Percentiles rank a stretch among this genome's conserved stretches.
Evolutionary conservation across 2,113 vertebrate genomes (phyloP).

Genomic region (Eolophus roseicapilla): DNA sequence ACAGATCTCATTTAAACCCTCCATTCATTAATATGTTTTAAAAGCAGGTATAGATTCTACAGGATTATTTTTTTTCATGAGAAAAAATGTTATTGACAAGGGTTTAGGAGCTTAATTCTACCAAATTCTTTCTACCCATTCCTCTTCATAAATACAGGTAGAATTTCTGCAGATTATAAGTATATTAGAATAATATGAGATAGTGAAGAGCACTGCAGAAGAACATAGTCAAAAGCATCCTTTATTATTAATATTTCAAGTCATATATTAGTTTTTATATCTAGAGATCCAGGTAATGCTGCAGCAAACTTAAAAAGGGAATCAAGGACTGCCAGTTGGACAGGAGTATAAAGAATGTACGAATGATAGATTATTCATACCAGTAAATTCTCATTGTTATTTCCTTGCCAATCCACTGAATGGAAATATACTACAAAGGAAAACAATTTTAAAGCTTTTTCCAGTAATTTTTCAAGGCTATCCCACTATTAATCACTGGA

Average conservation of each 20-base stretch:
- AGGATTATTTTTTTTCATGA: neutral
- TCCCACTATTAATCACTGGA: neutral
- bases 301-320: neutral
- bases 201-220: neutral
- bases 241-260: neutral
- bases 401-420: constrained; percentile 48
- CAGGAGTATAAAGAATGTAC: neutral
- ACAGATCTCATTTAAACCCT: neutral
- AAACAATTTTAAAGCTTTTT: constrained; percentile 39
- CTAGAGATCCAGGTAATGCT: constrained; percentile 17
- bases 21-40: neutral
- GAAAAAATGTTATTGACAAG: neutral
- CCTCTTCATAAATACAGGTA: neutral
- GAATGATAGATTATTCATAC: constrained; percentile 7
- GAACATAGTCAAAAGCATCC: neutral
- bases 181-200: neutral
- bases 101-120: neutral
- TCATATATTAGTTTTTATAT: neutral
- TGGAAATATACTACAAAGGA: constrained; percentile 54
- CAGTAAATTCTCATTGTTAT: constrained; percentile 35
- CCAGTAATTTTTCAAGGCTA: constrained; percentile 45
- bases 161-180: neutral
- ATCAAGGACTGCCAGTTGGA: constrained; percentile 16
- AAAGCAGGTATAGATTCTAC: neutral
- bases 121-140: neutral